Conservation (phyloP, 2,113 vertebrate species). For the Brienomyrus longianalis region DNA sequence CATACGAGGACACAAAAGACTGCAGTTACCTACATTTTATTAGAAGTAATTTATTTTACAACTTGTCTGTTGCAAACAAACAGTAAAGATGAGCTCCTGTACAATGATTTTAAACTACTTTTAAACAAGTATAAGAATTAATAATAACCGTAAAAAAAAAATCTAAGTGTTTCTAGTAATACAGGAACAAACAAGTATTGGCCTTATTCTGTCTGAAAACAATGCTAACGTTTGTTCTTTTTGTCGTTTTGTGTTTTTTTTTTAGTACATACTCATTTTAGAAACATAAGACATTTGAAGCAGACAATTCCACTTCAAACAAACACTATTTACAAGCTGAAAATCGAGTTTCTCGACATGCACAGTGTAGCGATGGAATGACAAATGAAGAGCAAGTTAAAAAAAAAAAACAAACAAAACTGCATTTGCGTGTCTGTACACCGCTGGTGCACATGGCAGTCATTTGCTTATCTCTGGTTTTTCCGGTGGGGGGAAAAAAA, state of each 20-base stretch:
- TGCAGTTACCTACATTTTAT: slow-evolving; percentile 65
- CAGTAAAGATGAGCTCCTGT: slow-evolving; percentile 55
- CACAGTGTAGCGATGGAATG: slow-evolving; percentile 31
- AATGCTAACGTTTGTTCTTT: slow-evolving; percentile 59
- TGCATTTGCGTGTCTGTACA: neutral
- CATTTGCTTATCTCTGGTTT: neutral
- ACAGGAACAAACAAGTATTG: slow-evolving; percentile 51
- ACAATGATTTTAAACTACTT: slow-evolving; percentile 65
- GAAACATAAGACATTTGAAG: slow-evolving; percentile 65
- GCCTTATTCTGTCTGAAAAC: slow-evolving; percentile 56
- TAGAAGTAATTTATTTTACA: slow-evolving; percentile 67
- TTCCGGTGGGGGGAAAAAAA: neutral
- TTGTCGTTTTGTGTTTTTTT: slow-evolving; percentile 57
- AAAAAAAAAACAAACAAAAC: neutral
- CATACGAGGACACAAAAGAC: slow-evolving; percentile 37
- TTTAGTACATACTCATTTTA: slow-evolving; percentile 73
- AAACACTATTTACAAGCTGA: slow-evolving; percentile 67
- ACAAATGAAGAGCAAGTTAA: neutral
- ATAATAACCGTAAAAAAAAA: slow-evolving; percentile 55
- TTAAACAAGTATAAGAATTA: slow-evolving; percentile 65
- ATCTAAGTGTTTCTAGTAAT: slow-evolving; percentile 58
- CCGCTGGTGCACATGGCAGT: neutral
- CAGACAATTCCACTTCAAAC: slow-evolving; percentile 60
- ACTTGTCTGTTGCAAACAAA: slow-evolving; percentile 59
- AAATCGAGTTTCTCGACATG: slow-evolving; percentile 52